Conservation (phyloP, 2,113 vertebrate genomes). For the Chroicocephalus ridibundus region DNA sequence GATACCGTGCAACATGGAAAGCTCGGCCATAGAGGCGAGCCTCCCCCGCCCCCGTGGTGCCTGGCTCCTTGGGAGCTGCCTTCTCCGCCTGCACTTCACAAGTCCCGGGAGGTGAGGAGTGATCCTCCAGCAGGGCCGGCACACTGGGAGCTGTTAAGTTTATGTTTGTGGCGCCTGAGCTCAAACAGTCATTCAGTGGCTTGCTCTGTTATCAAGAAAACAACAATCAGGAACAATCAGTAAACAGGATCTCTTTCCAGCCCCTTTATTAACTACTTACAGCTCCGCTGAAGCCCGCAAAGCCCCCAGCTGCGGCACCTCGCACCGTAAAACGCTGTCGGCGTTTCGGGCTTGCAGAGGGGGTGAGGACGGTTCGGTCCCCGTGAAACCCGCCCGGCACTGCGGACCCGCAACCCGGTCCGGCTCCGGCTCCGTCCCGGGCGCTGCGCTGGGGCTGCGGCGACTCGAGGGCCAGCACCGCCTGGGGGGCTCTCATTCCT, state of each 20-base stretch:
- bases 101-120: slow-evolving; percentile 76
- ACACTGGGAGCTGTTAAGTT: slow-evolving; percentile 75
- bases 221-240: slow-evolving; percentile 78
- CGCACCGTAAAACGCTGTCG: background rate
- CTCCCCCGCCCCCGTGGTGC: background rate
- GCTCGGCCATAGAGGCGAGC: background rate
- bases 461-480: background rate
- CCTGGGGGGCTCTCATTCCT: fast-evolving
- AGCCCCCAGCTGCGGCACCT: background rate
- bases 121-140: slow-evolving; percentile 72
- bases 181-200: slow-evolving; percentile 79
- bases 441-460: background rate
- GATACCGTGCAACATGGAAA: background rate
- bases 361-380: background rate
- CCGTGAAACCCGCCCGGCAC: background rate
- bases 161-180: slow-evolving; percentile 83
- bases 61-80: slow-evolving; percentile 43
- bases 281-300: background rate
- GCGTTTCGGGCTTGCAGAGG: background rate
- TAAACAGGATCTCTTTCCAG: slow-evolving; percentile 74
- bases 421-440: background rate
- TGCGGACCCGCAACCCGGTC: fast-evolving
- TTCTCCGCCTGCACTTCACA: slow-evolving; percentile 71
- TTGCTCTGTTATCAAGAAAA: slow-evolving; percentile 80
- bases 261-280: slow-evolving; percentile 65